These are phyloP conservation scores for Mustela lutreola DNA, from an alignment of 2,113 vertebrate species.

Conservation along the genomic window DNA sequence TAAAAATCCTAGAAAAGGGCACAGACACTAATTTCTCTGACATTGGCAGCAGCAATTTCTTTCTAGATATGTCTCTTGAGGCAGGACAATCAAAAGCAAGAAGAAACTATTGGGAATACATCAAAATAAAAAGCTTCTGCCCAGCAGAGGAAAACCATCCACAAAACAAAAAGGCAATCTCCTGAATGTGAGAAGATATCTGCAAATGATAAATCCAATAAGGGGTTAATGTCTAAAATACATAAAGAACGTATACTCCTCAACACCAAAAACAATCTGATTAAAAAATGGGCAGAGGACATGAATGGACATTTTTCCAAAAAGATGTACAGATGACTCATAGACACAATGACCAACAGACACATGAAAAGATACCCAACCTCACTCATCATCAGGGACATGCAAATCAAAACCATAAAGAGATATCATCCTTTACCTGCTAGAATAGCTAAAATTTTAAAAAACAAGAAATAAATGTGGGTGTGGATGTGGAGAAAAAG, in stretches of 20 bases:
- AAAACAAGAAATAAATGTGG: neutral
- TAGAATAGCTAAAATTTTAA: neutral
- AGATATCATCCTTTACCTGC: neutral
- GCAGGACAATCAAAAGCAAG: neutral
- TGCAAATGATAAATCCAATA: neutral
- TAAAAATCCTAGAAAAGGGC: neutral
- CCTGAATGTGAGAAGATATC: neutral
- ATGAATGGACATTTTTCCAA: neutral
- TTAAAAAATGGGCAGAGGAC: neutral
- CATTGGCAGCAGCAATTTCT: neutral
- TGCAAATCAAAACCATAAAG: neutral
- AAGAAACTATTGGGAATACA: neutral
- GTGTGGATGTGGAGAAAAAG: neutral
- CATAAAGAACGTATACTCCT: neutral
- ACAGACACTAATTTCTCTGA: neutral
- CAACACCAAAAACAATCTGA: neutral
- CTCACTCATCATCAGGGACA: neutral
- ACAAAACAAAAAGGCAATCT: neutral
- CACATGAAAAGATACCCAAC: neutral
- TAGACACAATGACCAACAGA: neutral
- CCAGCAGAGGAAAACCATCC: neutral
- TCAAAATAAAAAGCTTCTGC: neutral
- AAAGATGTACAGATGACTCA: neutral
- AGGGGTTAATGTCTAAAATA: neutral
- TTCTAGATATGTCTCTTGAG: neutral